phyloP scores from a whole-genome alignment of 2,797 vertebrate species.

The Acrocephalus scirpaceus region DNA sequence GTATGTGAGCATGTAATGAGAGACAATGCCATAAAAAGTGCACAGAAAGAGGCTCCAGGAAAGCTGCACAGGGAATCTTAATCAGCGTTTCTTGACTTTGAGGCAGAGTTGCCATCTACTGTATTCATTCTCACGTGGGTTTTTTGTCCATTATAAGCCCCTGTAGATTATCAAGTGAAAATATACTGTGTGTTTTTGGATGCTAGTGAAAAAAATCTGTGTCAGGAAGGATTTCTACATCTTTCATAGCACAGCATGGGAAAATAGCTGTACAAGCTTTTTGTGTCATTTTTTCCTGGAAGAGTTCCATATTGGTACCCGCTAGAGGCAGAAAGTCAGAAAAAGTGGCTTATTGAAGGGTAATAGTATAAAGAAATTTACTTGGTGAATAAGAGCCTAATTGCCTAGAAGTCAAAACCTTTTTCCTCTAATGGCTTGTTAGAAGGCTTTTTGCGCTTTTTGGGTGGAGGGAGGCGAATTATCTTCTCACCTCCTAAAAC shows the following conservation, averaged over 20 bases:
- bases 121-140: not conserved
- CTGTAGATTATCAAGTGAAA: not conserved
- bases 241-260: not conserved
- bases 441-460: not conserved
- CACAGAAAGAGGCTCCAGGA: not conserved
- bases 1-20: not conserved
- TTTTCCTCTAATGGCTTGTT: not conserved
- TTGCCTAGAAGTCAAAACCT: not conserved
- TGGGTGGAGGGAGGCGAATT: rapidly evolving
- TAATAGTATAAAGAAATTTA: not conserved
- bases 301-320: not conserved
- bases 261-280: not conserved
- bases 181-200: not conserved
- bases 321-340: not conserved
- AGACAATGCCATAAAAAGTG: not conserved
- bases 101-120: not conserved
- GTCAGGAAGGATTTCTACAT: not conserved
- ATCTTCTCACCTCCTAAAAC: not conserved
- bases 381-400: not conserved
- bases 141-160: not conserved
- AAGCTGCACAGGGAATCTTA: not conserved
- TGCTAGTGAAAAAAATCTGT: not conserved
- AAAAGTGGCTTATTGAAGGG: not conserved
- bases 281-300: not conserved
- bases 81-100: not conserved